phyloP scores from a whole-genome alignment of 2,888 invertebrate genomes.

The Aspidiotus rigidus region DNA sequence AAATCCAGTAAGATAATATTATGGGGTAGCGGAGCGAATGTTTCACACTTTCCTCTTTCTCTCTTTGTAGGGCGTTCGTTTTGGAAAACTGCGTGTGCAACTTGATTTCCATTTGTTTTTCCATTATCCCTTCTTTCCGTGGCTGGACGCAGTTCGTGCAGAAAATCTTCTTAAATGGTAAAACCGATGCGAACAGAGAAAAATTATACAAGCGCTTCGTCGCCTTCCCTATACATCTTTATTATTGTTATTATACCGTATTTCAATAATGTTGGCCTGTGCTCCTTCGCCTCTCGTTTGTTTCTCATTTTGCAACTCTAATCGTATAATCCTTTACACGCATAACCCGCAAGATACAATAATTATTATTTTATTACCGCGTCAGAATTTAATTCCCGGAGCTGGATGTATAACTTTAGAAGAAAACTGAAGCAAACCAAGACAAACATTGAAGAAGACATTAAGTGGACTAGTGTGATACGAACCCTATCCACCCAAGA shows the following conservation, averaged over 20 bases:
- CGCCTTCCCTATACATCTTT: conserved; percentile 23
- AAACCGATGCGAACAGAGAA: conserved; percentile 23
- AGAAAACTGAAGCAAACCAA: too few species aligned
- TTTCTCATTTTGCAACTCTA: conserved; percentile 16
- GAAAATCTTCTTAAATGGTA: conserved; percentile 34
- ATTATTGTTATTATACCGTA: conserved; percentile 27
- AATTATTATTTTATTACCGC: conserved; percentile 30
- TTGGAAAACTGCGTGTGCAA: conserved; percentile 10
- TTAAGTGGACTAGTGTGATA: too few species aligned
- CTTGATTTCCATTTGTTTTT: conserved; percentile 34
- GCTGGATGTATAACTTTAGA: too few species aligned
- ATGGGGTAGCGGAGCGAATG: conserved; percentile 16
- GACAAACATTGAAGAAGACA: too few species aligned
- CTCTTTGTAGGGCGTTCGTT: neutral
- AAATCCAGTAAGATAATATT: conserved; percentile 26
- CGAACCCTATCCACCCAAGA: too few species aligned
- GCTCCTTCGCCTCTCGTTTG: neutral
- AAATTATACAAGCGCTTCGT: conserved; percentile 22
- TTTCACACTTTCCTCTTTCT: conserved; percentile 19
- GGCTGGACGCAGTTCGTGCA: conserved; percentile 31
- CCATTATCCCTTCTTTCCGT: conserved; percentile 20
- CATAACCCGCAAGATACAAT: conserved; percentile 20
- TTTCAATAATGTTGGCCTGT: conserved; percentile 6
- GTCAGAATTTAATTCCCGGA: neutral
- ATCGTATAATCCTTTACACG: conserved; percentile 31